These are phyloP conservation scores for Lordiphosa stackelbergi DNA, from an alignment of 1,140 invertebrate genomes.

Conservation along the genomic window DNA sequence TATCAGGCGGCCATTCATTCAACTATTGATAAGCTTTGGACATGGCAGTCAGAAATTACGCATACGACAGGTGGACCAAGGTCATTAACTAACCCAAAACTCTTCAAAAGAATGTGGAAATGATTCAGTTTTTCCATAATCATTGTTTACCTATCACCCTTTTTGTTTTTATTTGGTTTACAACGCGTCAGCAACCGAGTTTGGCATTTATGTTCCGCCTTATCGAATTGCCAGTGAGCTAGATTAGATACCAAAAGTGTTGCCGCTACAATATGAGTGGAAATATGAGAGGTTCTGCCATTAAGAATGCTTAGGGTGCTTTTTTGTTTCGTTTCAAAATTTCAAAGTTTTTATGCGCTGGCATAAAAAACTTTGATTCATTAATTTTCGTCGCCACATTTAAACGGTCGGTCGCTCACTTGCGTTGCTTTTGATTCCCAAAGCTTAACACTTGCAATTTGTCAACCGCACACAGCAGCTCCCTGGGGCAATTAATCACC, in stretches of 20 bases:
- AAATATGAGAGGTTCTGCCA: background rate
- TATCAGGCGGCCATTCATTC: background rate
- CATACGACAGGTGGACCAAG: slow-evolving; percentile 71
- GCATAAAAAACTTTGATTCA: slow-evolving; percentile 68
- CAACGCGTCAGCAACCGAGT: slow-evolving; percentile 8
- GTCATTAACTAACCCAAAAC: slow-evolving; percentile 53
- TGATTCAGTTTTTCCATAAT: slow-evolving; percentile 55
- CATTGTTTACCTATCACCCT: slow-evolving; percentile 12
- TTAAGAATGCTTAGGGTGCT: slow-evolving; percentile 12
- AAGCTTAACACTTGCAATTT: slow-evolving; percentile 73
- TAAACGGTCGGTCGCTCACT: slow-evolving; percentile 35
- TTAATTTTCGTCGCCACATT: slow-evolving; percentile 67
- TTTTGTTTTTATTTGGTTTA: slow-evolving; percentile 25
- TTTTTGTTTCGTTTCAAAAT: slow-evolving; percentile 12
- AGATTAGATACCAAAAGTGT: slow-evolving; percentile 3
- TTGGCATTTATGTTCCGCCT: slow-evolving; percentile 29
- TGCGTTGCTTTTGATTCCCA: slow-evolving; percentile 43
- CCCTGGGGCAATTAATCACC: slow-evolving; percentile 42
- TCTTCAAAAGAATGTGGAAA: slow-evolving; percentile 33
- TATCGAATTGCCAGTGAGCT: slow-evolving; percentile 52
- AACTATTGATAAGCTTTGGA: slow-evolving; percentile 35
- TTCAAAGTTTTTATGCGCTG: slow-evolving; percentile 31
- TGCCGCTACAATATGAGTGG: too few relatives aligned
- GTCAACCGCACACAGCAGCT: slow-evolving; percentile 38
- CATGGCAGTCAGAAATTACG: slow-evolving; percentile 35